Conservation (phyloP, 2,888 invertebrate genomes). For the Emmelina monodactyla region DNA sequence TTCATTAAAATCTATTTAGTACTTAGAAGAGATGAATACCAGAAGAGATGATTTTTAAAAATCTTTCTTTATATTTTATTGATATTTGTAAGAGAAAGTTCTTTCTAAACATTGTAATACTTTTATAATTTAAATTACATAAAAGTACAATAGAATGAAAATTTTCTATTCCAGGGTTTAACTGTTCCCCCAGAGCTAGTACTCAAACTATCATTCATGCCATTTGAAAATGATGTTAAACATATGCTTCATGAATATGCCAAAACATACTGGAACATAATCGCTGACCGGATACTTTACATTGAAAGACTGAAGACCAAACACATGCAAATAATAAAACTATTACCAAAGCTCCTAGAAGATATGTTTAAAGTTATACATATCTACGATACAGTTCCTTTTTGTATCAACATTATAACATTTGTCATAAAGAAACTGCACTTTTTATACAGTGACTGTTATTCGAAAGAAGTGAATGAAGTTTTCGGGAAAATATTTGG, state of each 20-base stretch:
- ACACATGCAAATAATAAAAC: constrained; percentile 25
- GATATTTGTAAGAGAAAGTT: neutral
- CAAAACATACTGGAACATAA: constrained; percentile 48
- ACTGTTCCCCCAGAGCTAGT: constrained; percentile 34
- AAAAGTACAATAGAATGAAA: too few species aligned
- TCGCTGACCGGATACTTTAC: constrained; percentile 36
- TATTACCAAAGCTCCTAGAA: constrained; percentile 34
- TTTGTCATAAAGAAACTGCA: constrained; percentile 40
- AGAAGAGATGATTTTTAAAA: neutral
- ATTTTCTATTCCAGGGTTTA: constrained; percentile 28
- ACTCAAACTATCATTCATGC: constrained; percentile 44
- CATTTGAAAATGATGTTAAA: constrained; percentile 32
- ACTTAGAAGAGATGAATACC: neutral
- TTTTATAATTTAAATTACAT: too few species aligned
- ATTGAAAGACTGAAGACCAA: constrained; percentile 35
- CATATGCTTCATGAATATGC: constrained; percentile 31
- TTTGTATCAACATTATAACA: constrained; percentile 28
- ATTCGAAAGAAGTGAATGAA: constrained; percentile 25
- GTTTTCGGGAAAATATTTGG: constrained; percentile 30
- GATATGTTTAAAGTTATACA: constrained; percentile 31
- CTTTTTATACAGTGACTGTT: constrained; percentile 26
- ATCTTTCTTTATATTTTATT: neutral
- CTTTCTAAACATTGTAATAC: neutral
- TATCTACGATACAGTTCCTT: constrained; percentile 35
- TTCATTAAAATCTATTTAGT: neutral